Evolutionary conservation across 1,140 invertebrate genomes (phyloP).

Genomic region (Trichonephila inaurata): DNA sequence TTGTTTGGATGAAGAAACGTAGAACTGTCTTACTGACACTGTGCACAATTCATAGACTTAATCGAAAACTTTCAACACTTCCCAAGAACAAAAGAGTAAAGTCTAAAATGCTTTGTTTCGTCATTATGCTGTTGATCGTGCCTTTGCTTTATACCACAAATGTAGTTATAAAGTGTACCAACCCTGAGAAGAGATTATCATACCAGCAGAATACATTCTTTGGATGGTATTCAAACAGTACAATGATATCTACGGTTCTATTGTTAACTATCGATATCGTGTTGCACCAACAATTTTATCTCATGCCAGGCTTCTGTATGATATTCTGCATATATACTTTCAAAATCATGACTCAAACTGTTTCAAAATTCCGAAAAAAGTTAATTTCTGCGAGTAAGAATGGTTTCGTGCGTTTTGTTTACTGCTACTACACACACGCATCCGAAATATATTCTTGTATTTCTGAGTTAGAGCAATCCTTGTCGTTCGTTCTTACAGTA

Average conservation of each 20-base stretch:
- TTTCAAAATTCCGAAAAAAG: not conserved
- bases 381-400: not conserved
- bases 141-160: not conserved
- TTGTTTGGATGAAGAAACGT: not conserved
- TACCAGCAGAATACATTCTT: not conserved
- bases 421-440: not conserved
- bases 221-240: constrained; percentile 7
- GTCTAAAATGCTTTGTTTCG: not conserved
- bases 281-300: not conserved
- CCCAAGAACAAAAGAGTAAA: too few species aligned
- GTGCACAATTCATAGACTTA: not conserved
- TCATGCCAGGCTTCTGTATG: not conserved
- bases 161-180: not conserved
- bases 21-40: not conserved
- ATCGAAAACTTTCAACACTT: not conserved
- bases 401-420: not conserved
- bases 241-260: not conserved
- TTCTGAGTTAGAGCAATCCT: not conserved
- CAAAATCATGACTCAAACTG: not conserved
- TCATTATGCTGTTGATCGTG: not conserved
- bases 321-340: not conserved
- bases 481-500: not conserved
- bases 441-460: not conserved
- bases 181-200: not conserved
- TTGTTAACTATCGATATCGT: not conserved